Percentiles rank a stretch among this genome's conserved stretches.
Evolutionary conservation across 2,888 invertebrate species (phyloP).

Genomic region (Lutraria lutraria): DNA sequence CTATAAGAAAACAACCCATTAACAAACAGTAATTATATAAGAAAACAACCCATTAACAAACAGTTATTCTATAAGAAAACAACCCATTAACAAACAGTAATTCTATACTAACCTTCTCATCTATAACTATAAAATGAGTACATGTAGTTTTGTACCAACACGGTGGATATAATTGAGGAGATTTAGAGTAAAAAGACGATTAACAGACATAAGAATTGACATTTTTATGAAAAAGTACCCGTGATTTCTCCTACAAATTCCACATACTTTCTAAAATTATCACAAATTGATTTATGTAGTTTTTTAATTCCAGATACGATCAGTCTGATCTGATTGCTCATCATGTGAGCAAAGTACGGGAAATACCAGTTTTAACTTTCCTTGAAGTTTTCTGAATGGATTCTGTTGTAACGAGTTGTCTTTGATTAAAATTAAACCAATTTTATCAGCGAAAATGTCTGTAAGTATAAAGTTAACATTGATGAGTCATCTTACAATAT

Average conservation of each 20-base stretch:
- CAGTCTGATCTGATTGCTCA: background rate
- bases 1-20: too few species aligned
- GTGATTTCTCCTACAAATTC: background rate
- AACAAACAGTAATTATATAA: too few species aligned
- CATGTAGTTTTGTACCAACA: background rate
- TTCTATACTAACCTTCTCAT: background rate
- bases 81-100: too few species aligned
- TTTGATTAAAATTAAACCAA: background rate
- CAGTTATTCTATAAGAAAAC: too few species aligned
- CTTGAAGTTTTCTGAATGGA: background rate
- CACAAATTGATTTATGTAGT: constrained; percentile 9
- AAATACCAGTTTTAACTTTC: background rate
- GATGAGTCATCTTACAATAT: too few species aligned
- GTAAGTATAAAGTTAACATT: too few species aligned
- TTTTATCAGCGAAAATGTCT: too few species aligned
- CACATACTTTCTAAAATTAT: background rate
- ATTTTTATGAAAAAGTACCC: constrained; percentile 12
- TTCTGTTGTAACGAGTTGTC: background rate
- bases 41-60: too few species aligned
- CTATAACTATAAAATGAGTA: background rate
- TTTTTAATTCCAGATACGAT: constrained; percentile 4
- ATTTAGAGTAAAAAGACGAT: background rate
- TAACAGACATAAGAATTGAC: constrained; percentile 14
- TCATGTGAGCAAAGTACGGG: background rate
- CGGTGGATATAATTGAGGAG: background rate